Evolutionary conservation across 2,797 vertebrate genomes (phyloP).

Genomic region (Enteromius radiatus): DNA sequence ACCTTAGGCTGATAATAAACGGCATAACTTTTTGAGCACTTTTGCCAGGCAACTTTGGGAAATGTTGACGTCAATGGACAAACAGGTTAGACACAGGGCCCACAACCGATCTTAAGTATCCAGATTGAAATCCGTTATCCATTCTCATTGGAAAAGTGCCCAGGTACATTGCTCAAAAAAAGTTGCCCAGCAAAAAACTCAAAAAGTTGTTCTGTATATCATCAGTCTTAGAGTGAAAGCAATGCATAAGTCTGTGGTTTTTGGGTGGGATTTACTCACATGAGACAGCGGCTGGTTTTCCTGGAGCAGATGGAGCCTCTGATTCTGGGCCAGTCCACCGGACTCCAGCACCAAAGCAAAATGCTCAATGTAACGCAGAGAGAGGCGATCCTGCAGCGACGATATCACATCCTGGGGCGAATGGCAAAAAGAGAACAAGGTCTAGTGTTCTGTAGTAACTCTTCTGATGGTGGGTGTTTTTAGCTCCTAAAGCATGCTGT

Average conservation of each 20-base stretch:
- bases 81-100: no score
- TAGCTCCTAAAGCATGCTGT: not conserved
- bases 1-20: not conserved
- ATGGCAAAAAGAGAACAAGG: slow-evolving; percentile 10
- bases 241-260: not conserved
- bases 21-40: not conserved
- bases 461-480: not conserved
- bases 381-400: slow-evolving; percentile 96
- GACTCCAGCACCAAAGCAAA: slow-evolving; percentile 96
- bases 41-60: no score
- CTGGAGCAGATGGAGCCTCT: slow-evolving; percentile 92
- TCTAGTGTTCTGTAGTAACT: not conserved
- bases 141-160: not conserved
- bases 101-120: not conserved
- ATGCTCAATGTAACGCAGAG: slow-evolving; percentile 95
- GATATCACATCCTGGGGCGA: slow-evolving; percentile 92
- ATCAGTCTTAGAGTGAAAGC: not conserved
- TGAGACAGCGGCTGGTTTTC: slow-evolving; percentile 97
- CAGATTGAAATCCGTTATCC: not conserved
- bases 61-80: no score
- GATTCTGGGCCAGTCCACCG: slow-evolving; percentile 89
- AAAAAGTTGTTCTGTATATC: no score
- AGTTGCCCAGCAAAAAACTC: no score
- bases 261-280: slow-evolving; percentile 76
- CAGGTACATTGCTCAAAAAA: not conserved